phyloP scores from a whole-genome alignment of 2,888 invertebrate species.

The Phania funesta region DNA sequence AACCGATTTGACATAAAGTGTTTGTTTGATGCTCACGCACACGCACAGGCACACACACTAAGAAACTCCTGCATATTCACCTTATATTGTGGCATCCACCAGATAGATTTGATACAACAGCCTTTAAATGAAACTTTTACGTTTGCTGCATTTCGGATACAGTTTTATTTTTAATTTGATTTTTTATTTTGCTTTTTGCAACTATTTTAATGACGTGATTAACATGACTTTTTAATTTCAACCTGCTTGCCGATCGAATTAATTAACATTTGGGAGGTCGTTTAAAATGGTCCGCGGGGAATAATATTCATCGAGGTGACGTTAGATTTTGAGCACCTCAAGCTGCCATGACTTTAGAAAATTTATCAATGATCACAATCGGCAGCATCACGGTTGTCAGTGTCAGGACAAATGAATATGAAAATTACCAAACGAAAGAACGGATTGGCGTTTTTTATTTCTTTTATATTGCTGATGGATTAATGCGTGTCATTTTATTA shows the following conservation, averaged over 20 bases:
- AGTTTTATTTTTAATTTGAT: conserved; percentile 18
- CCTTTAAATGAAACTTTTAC: conserved; percentile 50
- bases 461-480: conserved; percentile 15
- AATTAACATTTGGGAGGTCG: conserved; percentile 80
- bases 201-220: conserved; percentile 81
- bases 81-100: conserved; percentile 17
- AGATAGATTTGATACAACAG: conserved; percentile 31
- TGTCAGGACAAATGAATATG: conserved; percentile 19
- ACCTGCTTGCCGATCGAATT: conserved; percentile 79
- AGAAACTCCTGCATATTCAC: neutral
- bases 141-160: conserved; percentile 48
- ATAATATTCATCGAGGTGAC: neutral
- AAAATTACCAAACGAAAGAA: neutral
- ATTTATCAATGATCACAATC: conserved; percentile 51
- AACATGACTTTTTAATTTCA: conserved; percentile 81
- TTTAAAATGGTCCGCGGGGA: neutral
- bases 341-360: conserved; percentile 17
- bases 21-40: conserved; percentile 43
- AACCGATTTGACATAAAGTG: conserved; percentile 61
- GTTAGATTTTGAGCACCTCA: neutral
- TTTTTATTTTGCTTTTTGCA: conserved; percentile 61
- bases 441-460: neutral
- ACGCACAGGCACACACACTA: neutral
- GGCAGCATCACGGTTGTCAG: neutral
- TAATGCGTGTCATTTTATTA: conserved; percentile 25